Evolutionary conservation across 2,888 invertebrate genomes (phyloP), one percentile per base, ranked within the genome.

Genomic region (Keiferia lycopersicella): DNA sequence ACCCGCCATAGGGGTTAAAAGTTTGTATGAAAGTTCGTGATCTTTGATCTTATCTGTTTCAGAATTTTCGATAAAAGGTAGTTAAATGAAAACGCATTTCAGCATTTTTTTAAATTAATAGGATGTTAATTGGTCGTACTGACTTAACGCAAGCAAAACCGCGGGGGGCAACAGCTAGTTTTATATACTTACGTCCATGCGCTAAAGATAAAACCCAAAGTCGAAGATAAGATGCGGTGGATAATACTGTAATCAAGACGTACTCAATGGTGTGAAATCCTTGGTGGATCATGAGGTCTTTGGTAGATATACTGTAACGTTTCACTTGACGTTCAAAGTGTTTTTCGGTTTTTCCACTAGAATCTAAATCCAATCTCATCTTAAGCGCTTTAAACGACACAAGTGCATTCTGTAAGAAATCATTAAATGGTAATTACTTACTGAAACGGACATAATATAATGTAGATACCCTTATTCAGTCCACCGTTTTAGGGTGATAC

Each of bases 121-220:
- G n/a, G n/a, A n/a, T n/a, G n/a, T n/a, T n/a, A n/a, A n/a, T n/a
- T n/a, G n/a, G n/a, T n/a, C n/a, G n/a, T n/a, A n/a, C n/a, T n/a
- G n/a, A n/a, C n/a, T n/a, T n/a, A n/a, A n/a, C n/a, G n/a, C n/a
- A n/a, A n/a, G n/a, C n/a, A n/a, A n/a, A n/a, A n/a, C n/a, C n/a
- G n/a, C n/a, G n/a, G n/a, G n/a, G n/a, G n/a, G n/a, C n/a, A n/a
- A n/a, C n/a, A n/a, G n/a, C n/a, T n/a, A n/a, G n/a, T n/a, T n/a
- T n/a, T n/a, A 10, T 26, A 2, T 60, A 93, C 94, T 93, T 85
- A 96, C 96, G 96, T 62, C 96, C 94, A 83, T 98, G 98, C 38
- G 98, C 98, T 62, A 98, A 87, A 14, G 97, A 97, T 62, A 98
- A 88, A 6, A 97, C 97, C 98, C 98, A 98, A 6, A 98, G 92